Evolutionary conservation across 2,797 vertebrate genomes (phyloP).

Genomic region (Anabas testudineus): DNA sequence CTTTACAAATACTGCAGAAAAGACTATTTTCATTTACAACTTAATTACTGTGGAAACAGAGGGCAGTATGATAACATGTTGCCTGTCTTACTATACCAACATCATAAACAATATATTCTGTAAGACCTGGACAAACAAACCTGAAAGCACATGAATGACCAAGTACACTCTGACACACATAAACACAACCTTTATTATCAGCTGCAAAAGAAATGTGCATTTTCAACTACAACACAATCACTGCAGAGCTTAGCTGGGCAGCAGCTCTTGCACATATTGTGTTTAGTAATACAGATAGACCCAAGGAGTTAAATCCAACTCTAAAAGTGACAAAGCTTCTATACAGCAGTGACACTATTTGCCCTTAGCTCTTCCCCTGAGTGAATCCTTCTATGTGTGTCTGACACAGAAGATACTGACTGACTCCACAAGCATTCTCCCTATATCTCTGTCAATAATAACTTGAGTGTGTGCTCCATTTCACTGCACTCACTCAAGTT

Average conservation of each 20-base stretch:
- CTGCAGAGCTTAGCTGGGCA: conserved; percentile 11
- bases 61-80: too few relatives aligned
- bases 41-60: too few relatives aligned
- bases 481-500: neutral
- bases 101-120: too few relatives aligned
- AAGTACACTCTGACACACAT: too few relatives aligned
- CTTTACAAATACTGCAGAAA: too few relatives aligned
- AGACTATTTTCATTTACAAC: too few relatives aligned
- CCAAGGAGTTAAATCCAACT: conserved; percentile 46
- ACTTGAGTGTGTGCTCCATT: conserved; percentile 10
- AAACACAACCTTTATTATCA: neutral
- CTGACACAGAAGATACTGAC: conserved; percentile 11
- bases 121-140: too few relatives aligned
- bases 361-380: conserved; percentile 49
- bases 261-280: conserved; percentile 7
- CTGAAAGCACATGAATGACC: too few relatives aligned
- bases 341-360: conserved; percentile 28
- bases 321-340: conserved; percentile 23
- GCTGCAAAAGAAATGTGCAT: neutral
- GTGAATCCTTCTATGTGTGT: neutral
- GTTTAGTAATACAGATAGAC: conserved; percentile 26
- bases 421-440: conserved; percentile 6
- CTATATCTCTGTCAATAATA: neutral
- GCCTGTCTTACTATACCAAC: too few relatives aligned
- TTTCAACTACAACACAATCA: conserved; percentile 8